Evolutionary conservation across 2,113 vertebrate species (phyloP).

Genomic region (Pseudonaja textilis): DNA sequence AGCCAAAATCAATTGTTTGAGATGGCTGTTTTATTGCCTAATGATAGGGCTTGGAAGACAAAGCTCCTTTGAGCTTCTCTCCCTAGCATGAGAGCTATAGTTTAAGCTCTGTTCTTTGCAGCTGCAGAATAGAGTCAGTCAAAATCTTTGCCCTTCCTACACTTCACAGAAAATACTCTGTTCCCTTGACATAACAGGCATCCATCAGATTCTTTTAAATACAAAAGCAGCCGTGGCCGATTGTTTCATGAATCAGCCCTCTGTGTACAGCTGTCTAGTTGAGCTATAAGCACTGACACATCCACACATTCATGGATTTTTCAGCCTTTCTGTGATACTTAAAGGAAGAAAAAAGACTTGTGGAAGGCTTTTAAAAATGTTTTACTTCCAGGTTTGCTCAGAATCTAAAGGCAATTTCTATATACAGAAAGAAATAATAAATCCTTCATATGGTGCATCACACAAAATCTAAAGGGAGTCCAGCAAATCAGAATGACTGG

Average conservation of each 20-base stretch:
- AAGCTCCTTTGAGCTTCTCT: not conserved
- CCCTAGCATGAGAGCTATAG: rapidly evolving
- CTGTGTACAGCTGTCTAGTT: constrained; percentile 53
- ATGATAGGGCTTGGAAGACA: not conserved
- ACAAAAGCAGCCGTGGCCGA: not conserved
- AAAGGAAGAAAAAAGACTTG: not conserved
- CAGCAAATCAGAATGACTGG: not conserved
- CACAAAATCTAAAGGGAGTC: not conserved
- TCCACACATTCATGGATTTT: constrained; percentile 21
- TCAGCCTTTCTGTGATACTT: rapidly evolving
- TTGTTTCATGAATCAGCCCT: constrained; percentile 26
- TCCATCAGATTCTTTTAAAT: not conserved
- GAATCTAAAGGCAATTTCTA: not conserved
- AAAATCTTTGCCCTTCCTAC: constrained; percentile 15
- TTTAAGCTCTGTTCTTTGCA: constrained; percentile 20
- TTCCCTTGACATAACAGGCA: constrained; percentile 4
- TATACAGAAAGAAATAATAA: rapidly evolving
- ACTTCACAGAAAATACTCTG: constrained; percentile 49
- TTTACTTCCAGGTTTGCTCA: constrained; percentile 4
- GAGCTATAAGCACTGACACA: not conserved
- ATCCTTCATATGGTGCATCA: not conserved
- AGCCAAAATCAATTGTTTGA: not conserved
- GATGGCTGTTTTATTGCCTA: not conserved
- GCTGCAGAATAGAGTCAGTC: constrained; percentile 38
- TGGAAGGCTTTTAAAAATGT: constrained; percentile 4